Percentiles rank a stretch among this genome's conserved stretches.
Evolutionary conservation across 2,888 invertebrate genomes (phyloP).

Genomic region (Drosophila parthenogenetica): DNA sequence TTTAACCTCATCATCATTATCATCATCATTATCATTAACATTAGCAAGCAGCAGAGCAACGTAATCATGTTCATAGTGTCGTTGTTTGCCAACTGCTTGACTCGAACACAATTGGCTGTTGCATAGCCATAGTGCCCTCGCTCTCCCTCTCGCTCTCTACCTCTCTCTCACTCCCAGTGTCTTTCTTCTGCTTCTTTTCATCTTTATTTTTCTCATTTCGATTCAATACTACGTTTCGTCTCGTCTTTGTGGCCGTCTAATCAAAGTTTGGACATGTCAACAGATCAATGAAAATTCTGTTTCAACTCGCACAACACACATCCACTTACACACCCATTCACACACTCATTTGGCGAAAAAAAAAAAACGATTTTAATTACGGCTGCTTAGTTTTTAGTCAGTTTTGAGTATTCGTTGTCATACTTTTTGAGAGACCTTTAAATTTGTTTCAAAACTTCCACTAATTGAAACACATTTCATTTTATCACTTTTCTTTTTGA

Average conservation of each 20-base stretch:
- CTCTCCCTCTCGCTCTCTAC: too few relatives aligned
- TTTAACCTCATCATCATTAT: constrained; percentile 18
- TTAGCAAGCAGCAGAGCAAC: not conserved
- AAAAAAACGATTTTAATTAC: constrained; percentile 15
- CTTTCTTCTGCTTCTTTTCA: not conserved
- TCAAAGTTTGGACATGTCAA: constrained; percentile 33
- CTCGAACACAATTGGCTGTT: constrained; percentile 43
- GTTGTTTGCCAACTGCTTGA: constrained; percentile 47
- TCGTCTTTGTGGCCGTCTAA: constrained; percentile 37
- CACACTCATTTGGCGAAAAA: constrained; percentile 12
- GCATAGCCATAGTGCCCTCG: not conserved
- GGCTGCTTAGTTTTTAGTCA: constrained; percentile 1
- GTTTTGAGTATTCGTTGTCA: constrained; percentile 3
- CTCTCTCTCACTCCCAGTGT: not conserved
- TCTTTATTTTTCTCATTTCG: not conserved
- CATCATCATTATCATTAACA: not conserved
- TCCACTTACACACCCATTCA: not conserved
- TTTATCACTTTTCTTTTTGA: not conserved
- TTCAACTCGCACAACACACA: constrained; percentile 6
- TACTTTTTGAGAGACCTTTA: not conserved
- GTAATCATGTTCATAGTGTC: constrained; percentile 15
- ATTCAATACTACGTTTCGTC: not conserved
- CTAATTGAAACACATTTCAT: constrained; percentile 14
- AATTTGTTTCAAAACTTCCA: not conserved
- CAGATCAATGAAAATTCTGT: constrained; percentile 38